Conservation (phyloP, 2,888 invertebrate species). For the Archips xylosteana region DNA sequence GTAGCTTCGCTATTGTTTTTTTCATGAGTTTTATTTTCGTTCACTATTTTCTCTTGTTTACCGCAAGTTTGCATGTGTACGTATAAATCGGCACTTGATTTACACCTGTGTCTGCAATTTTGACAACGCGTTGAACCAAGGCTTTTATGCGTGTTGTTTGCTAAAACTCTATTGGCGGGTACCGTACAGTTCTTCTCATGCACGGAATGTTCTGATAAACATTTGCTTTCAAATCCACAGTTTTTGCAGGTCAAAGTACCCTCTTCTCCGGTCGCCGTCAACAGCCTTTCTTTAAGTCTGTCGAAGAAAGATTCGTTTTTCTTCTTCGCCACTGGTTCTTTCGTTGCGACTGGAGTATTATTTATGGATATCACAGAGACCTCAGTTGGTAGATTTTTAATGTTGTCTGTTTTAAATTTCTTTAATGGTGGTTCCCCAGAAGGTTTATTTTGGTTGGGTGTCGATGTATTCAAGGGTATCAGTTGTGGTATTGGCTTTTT, state of each 20-base stretch:
- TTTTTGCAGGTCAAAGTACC: slow-evolving; percentile 88
- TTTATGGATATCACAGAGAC: slow-evolving; percentile 64
- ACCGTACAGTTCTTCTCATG: slow-evolving; percentile 90
- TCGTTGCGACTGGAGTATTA: slow-evolving; percentile 53
- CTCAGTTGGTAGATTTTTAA: slow-evolving; percentile 63
- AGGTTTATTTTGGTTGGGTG: slow-evolving; percentile 73
- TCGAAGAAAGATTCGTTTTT: slow-evolving; percentile 93
- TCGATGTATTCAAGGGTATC: slow-evolving; percentile 87
- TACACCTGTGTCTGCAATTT: slow-evolving; percentile 94
- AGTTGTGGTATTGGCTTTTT: slow-evolving; percentile 90
- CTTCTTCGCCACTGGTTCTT: slow-evolving; percentile 75
- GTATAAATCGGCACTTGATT: slow-evolving; percentile 92
- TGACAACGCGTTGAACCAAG: slow-evolving; percentile 92
- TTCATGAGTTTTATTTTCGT: slow-evolving; percentile 62
- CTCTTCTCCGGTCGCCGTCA: slow-evolving; percentile 87
- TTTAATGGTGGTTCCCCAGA: slow-evolving; percentile 76
- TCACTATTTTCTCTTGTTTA: slow-evolving; percentile 72
- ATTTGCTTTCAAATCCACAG: slow-evolving; percentile 92
- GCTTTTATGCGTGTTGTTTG: slow-evolving; percentile 75
- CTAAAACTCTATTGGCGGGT: slow-evolving; percentile 70
- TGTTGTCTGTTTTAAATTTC: slow-evolving; percentile 70
- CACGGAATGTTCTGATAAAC: slow-evolving; percentile 92
- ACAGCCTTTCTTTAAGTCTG: slow-evolving; percentile 90
- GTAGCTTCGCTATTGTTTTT: slow-evolving; percentile 68
- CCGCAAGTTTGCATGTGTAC: slow-evolving; percentile 91